A percentile compares a stretch with the other conserved stretches of the same genome.
Evolutionary conservation across 2,888 invertebrate species (phyloP).

Genomic region (Cataglyphis cursor): DNA sequence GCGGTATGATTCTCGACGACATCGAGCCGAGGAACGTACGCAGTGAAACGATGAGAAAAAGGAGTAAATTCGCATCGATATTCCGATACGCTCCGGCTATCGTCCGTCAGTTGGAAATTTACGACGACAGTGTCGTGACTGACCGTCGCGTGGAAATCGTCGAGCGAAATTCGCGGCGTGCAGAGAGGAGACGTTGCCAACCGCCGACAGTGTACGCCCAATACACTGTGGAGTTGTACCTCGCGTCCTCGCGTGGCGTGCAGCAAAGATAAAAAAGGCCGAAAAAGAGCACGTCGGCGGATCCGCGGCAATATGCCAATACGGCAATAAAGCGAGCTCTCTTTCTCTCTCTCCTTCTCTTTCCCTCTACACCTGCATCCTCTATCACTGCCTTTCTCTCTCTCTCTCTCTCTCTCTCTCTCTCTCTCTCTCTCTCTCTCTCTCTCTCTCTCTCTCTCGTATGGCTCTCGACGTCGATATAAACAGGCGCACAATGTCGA

Average conservation of each 20-base stretch:
- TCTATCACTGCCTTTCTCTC: neutral
- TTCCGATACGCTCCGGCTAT: constrained; percentile 49
- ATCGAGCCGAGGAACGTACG: constrained; percentile 17
- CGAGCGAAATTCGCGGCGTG: constrained; percentile 35
- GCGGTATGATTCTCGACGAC: constrained; percentile 30
- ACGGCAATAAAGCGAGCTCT: constrained; percentile 72
- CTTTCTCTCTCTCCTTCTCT: neutral
- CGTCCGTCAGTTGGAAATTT: constrained; percentile 53
- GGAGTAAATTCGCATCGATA: constrained; percentile 52
- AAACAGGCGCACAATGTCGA: constrained; percentile 75
- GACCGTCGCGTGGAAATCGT: constrained; percentile 40
- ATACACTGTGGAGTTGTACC: constrained; percentile 46
- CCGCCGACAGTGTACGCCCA: constrained; percentile 28
- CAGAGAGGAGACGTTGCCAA: constrained; percentile 32
- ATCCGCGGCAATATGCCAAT: constrained; percentile 75
- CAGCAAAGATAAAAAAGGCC: constrained; percentile 54
- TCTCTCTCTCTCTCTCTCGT: constrained; percentile 29
- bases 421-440: neutral
- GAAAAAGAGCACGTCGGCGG: constrained; percentile 61
- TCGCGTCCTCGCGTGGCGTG: constrained; percentile 45
- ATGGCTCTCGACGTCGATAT: constrained; percentile 55
- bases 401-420: constrained; percentile 11
- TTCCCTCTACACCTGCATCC: neutral
- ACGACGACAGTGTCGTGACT: constrained; percentile 53
- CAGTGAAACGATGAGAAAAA: constrained; percentile 17